phyloP scores from a whole-genome alignment of 2,888 invertebrate species.

The Netelia inedita region DNA sequence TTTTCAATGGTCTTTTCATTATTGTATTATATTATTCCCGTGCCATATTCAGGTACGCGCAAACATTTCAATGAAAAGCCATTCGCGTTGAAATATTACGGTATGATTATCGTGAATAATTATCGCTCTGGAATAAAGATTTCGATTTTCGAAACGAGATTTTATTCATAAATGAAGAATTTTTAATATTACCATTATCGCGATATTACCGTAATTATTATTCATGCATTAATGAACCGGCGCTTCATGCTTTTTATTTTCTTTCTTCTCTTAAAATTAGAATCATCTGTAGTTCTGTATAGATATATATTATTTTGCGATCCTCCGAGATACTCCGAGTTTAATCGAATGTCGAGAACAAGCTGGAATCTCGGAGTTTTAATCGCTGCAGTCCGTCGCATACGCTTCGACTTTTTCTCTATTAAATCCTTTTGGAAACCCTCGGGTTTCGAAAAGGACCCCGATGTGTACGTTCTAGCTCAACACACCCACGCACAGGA shows the following conservation, averaged over 20 bases:
- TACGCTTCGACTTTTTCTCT: neutral
- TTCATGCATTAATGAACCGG: neutral
- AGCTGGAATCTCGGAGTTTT: conserved; percentile 1
- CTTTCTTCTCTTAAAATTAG: too few species aligned
- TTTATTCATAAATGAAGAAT: neutral
- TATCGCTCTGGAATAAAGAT: neutral
- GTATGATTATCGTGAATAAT: neutral
- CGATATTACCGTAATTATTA: neutral
- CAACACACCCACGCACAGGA: too few species aligned
- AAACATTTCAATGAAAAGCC: neutral
- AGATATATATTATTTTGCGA: neutral
- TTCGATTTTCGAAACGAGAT: neutral
- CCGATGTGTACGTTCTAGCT: too few species aligned
- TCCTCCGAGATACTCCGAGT: neutral
- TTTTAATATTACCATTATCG: neutral
- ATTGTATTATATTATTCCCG: neutral
- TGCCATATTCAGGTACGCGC: neutral
- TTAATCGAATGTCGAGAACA: conserved; percentile 26
- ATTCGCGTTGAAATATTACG: neutral
- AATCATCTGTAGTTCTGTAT: too few species aligned
- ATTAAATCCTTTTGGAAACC: conserved; percentile 5
- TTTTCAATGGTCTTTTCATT: neutral
- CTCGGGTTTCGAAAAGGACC: too few species aligned
- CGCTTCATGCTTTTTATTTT: too few species aligned
- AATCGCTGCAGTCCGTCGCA: neutral